Percentiles rank a stretch among this genome's conserved stretches.
Evolutionary conservation across 2,113 vertebrate genomes (phyloP).

Genomic region (Australoheros scitulus): DNA sequence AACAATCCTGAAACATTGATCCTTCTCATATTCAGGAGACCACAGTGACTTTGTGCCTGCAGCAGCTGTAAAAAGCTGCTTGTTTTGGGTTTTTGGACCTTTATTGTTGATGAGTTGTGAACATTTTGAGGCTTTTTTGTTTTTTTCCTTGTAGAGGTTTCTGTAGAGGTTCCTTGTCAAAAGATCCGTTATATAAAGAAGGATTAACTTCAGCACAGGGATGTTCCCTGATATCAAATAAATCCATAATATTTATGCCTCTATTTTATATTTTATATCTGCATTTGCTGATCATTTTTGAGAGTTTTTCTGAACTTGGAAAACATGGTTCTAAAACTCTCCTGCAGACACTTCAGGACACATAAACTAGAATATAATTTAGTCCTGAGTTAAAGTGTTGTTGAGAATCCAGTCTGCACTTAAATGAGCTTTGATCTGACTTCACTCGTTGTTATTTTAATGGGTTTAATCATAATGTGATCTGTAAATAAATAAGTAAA

Average conservation of each 20-base stretch:
- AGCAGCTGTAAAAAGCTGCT: too few species aligned
- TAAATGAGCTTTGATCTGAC: neutral
- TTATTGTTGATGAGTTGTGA: too few species aligned
- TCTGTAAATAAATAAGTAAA: neutral
- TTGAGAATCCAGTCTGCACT: neutral
- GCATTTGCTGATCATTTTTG: neutral
- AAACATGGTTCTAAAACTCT: neutral
- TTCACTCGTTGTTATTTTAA: too few species aligned
- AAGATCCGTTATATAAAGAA: too few species aligned
- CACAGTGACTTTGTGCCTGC: too few species aligned
- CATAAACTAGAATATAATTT: neutral
- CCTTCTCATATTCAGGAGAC: too few species aligned
- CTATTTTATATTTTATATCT: neutral
- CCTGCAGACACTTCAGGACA: neutral
- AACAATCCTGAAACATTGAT: too few species aligned
- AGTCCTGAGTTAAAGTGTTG: neutral
- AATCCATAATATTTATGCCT: neutral
- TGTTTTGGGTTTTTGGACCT: too few species aligned
- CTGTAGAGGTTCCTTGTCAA: too few species aligned
- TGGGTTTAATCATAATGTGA: neutral
- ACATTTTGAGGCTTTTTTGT: too few species aligned
- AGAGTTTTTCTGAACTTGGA: neutral
- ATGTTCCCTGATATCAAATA: too few species aligned
- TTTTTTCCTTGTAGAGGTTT: neutral
- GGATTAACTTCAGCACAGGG: too few species aligned